Base-by-base conservation (phyloP, 2,797 vertebrate species). In the Phoxinus dragarum region DNA sequence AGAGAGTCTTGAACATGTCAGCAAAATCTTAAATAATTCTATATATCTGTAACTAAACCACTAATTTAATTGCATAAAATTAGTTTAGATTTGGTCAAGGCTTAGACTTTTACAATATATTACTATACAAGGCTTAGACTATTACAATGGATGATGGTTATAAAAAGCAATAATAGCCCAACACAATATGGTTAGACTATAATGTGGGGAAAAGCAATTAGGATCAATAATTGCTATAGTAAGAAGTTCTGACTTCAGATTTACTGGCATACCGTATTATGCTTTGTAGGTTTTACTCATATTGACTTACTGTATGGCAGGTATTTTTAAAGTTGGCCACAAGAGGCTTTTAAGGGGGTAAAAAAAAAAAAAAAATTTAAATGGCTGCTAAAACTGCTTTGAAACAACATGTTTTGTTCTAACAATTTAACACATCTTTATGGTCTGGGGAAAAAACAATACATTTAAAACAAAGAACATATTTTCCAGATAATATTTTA, bases 261-360 rank as follows among this genome's bases (percentile, higher is more conserved):
- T 73, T 73, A 73, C 71, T 73, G 71, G 71, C 44, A 73, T 49
- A 73, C 71, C n/a, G 1, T 16, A 49, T 49, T 73, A 73, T 49
- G 8, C 71, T 8, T 47, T 31, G 44, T 49, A 49, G 42, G 1
- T 72, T 72, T 47, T 73, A 73, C 71, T 73, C n/a, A 47, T 73
- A 47, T 44, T 44, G 44, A 44, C 11, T 44, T 44, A 44, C 11
- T 44, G 52, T 54, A 54, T 54, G 52, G 19, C 7, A 9, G 19
- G 52, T 54, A 23, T 54, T 54, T 54, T 54, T 54, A 23, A 54
- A 54, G 52, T 54, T 54, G 31, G 6, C 31, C 9, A 71, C 5
- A 71, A 71, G 10, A 14, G 27, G 67, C 67, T 23, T 42, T 69
- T 21, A 72, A 72, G 3, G 5, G 38, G 12, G 11, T 42, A 42